phyloP scores from a whole-genome alignment of 2,113 vertebrate genomes.

The Stigmatopora nigra region DNA sequence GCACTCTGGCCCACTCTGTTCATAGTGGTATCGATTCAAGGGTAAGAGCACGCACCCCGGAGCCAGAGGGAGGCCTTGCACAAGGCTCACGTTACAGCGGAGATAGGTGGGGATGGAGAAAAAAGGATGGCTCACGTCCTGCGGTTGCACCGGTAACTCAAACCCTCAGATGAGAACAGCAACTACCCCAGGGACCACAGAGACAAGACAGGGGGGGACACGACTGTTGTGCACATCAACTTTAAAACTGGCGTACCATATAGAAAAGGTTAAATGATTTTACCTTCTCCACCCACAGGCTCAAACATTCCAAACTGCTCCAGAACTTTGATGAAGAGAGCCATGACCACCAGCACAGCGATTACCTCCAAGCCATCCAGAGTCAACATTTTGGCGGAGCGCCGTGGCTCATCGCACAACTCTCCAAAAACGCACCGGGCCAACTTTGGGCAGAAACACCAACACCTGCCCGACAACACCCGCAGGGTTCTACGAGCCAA shows the following conservation, averaged over 20 bases:
- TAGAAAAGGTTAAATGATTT: conserved; percentile 13
- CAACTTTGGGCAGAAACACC: conserved; percentile 11
- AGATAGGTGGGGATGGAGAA: conserved; percentile 8
- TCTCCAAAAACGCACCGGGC: conserved; percentile 3
- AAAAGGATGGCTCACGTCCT: conserved; percentile 26
- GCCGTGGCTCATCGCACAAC: conserved; percentile 50
- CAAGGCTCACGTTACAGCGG: conserved; percentile 59
- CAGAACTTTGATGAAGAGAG: conserved; percentile 94
- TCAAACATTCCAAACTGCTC: conserved; percentile 98
- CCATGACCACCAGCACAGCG: conserved; percentile 91
- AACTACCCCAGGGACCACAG: conserved; percentile 31
- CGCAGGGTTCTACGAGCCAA: conserved; percentile 4
- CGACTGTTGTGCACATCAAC: conserved; percentile 6
- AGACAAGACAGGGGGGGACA: conserved; percentile 12
- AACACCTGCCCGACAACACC: conserved; percentile 5
- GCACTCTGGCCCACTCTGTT: conserved; percentile 63
- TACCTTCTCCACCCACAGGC: conserved; percentile 91
- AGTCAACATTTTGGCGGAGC: conserved; percentile 75
- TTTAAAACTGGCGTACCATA: neutral
- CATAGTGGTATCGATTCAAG: conserved; percentile 68
- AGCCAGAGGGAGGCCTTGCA: conserved; percentile 47
- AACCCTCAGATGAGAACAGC: conserved; percentile 38
- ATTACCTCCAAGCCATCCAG: conserved; percentile 96
- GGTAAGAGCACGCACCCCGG: conserved; percentile 61
- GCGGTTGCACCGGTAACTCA: conserved; percentile 50